Base-by-base conservation (phyloP, 2,888 invertebrate genomes). In the Drosophila villosipedis region DNA sequence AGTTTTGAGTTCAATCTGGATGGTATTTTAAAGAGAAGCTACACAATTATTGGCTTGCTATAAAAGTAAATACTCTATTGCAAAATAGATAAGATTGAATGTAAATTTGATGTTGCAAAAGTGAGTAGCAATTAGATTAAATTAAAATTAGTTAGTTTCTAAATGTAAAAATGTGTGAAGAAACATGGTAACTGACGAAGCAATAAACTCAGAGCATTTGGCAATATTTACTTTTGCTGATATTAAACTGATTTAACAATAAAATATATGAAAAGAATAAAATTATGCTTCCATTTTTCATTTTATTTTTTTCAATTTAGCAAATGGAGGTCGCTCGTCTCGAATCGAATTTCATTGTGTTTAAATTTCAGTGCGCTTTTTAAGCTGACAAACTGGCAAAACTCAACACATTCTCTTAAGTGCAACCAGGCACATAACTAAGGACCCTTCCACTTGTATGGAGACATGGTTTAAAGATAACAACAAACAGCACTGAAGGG, bases 341-440 rank as follows among this genome's bases (percentile, higher is more conserved):
- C 47, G 55, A 57, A 64, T 69, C 57, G 50, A 43, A 62, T 70
- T 33, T 50, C 43, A 50, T 78, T 63, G 61, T 58, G 73, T 31
- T 62, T 62, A 55, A 73, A 67, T 52, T 77, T 53, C 60, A 61
- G 58, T 71, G 65, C 57, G 64, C 76, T 57, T 69, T 70, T 70
- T 57, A 70, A 74, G 57, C 63, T 59, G 59, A 66, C 74, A 66
- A 73, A 31, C 61, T 66, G 78, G 65, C 49, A 73, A 63, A 67
- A 70, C 54, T 35, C 61, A 63, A 41, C 33, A 58, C 33, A 49
- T 69, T 49, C 59, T 54, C 53, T 62, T 54, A 69, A 68, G 68
- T 76, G 74, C 66, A 62, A 37, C 54, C 66, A 59, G 57, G 73
- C 57, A 52, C 72, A 64, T 58, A 58, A 72, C 71, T 71, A 74